Evolutionary conservation across 2,113 vertebrate species (phyloP).

Genomic region (Cynocephalus volans): DNA sequence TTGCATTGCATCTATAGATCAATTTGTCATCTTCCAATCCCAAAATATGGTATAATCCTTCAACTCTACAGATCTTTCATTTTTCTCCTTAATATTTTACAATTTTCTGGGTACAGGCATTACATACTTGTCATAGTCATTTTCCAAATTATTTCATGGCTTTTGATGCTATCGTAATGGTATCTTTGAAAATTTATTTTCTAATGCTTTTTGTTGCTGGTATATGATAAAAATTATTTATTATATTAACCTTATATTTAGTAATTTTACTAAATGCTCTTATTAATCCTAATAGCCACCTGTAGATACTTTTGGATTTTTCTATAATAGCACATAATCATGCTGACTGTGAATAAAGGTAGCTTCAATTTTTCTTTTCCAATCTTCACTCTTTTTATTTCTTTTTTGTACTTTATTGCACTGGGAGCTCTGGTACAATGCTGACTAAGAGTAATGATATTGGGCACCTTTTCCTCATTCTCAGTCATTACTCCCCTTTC

Average conservation of each 20-base stretch:
- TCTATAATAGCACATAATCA: background rate
- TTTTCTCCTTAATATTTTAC: background rate
- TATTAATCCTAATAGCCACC: background rate
- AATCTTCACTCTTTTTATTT: background rate
- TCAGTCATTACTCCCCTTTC: background rate
- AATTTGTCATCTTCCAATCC: background rate
- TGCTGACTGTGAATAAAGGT: background rate
- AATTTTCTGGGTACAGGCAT: background rate
- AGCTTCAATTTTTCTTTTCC: background rate
- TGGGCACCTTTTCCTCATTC: background rate
- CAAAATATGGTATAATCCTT: background rate
- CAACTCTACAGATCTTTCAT: background rate
- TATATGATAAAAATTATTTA: background rate
- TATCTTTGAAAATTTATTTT: background rate
- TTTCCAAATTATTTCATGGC: background rate
- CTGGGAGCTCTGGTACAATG: background rate
- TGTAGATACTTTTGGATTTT: background rate
- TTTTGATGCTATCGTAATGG: background rate
- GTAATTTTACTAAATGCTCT: background rate
- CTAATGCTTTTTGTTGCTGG: background rate
- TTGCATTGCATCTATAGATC: background rate
- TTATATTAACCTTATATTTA: background rate
- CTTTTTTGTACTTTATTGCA: background rate
- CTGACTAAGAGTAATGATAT: background rate
- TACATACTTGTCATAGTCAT: background rate